Conservation (phyloP, 1,140 invertebrate species). For the Polypedilum pembai region DNA sequence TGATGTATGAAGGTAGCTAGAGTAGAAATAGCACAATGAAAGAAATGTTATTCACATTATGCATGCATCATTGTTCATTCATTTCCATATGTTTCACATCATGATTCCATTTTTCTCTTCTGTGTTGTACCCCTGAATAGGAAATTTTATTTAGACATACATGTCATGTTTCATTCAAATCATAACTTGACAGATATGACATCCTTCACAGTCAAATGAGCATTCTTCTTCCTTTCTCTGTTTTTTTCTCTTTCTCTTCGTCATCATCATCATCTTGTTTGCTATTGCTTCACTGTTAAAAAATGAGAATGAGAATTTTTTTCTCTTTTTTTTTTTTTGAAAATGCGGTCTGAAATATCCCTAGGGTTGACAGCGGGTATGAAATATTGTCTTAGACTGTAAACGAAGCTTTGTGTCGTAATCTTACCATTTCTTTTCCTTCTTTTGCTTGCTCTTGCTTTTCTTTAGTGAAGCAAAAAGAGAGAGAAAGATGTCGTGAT, state of each 20-base stretch:
- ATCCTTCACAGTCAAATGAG: conserved; percentile 26
- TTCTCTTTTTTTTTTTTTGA: not conserved
- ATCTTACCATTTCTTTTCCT: conserved; percentile 15
- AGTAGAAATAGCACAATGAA: not conserved
- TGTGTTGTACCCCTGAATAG: not conserved
- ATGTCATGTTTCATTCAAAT: conserved; percentile 28
- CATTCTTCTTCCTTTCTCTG: conserved; percentile 8
- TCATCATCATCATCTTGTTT: conserved; percentile 10
- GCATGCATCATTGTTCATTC: conserved; percentile 8
- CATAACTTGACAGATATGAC: conserved; percentile 27
- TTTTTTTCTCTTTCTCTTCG: not conserved
- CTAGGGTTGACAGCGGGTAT: conserved; percentile 22
- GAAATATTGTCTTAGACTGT: conserved; percentile 28
- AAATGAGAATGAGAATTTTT: not conserved
- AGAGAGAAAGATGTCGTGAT: conserved; percentile 4
- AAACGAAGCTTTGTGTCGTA: conserved; percentile 27
- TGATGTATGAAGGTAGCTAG: no score
- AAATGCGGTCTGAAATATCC: conserved; percentile 21
- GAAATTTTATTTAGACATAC: conserved; percentile 15
- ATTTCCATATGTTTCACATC: conserved; percentile 12
- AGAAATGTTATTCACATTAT: not conserved
- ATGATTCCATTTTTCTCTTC: not conserved
- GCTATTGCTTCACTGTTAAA: not conserved
- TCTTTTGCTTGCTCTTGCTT: no score
- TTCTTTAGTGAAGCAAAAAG: not conserved